Evolutionary conservation across 2,797 vertebrate species (phyloP).

Genomic region (Hydrocynus forskahlii): DNA sequence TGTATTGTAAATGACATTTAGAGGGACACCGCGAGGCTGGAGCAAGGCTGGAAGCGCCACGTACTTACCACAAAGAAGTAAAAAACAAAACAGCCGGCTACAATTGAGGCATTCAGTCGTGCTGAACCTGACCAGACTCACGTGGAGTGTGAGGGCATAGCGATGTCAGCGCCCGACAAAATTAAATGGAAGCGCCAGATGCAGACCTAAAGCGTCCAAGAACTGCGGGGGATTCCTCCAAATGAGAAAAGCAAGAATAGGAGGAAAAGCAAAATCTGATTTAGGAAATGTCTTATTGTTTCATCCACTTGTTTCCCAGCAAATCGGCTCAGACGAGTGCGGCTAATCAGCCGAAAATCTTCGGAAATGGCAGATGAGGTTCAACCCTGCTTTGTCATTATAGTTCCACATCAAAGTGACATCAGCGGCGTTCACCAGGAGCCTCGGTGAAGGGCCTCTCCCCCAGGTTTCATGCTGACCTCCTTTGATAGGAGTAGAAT

Average conservation of each 20-base stretch:
- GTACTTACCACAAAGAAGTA: not conserved
- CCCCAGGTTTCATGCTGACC: conserved; percentile 25
- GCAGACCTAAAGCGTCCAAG: not conserved
- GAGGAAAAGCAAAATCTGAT: not conserved
- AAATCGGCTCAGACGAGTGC: not conserved
- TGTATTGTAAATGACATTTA: not conserved
- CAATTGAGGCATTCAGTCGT: not conserved
- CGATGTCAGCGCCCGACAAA: not conserved
- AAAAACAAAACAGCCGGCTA: not conserved
- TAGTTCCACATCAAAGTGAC: conserved; percentile 1
- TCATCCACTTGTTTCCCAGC: not conserved
- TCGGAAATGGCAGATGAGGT: not conserved
- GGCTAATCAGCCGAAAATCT: conserved; percentile 5
- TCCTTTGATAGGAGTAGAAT: conserved; percentile 47
- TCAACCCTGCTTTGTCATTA: not conserved
- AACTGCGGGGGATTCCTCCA: not conserved
- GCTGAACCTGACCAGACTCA: not conserved
- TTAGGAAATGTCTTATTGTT: not conserved
- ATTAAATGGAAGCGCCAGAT: not conserved
- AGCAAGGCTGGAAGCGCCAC: not conserved
- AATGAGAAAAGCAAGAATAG: not conserved
- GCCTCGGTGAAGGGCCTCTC: not conserved
- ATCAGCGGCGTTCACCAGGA: not conserved
- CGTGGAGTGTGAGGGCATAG: too few species aligned
- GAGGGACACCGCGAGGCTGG: not conserved